A percentile compares a stretch with the other conserved stretches of the same genome.
These are phyloP conservation scores for Dynastes maya DNA, from an alignment of 2,888 invertebrate genomes.

Conservation along the genomic window DNA sequence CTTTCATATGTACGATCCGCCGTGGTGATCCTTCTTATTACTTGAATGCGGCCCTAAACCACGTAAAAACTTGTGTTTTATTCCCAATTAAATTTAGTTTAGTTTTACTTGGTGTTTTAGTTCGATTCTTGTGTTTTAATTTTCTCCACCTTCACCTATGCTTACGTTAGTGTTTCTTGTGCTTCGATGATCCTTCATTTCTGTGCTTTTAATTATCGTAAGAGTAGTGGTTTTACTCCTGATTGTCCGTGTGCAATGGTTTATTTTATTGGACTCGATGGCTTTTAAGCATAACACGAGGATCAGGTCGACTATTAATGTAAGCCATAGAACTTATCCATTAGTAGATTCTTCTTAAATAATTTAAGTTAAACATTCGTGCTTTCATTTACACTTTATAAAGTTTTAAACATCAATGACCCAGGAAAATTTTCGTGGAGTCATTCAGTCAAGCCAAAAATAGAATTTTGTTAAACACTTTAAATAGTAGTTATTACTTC, in stretches of 20 bases:
- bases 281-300: neutral
- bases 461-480: no score
- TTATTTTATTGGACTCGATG: neutral
- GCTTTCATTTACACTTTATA: no score
- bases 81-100: neutral
- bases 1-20: no score
- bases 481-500: no score
- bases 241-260: neutral
- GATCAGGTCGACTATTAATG: constrained; percentile 5
- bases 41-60: neutral
- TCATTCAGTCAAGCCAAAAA: no score
- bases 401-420: no score
- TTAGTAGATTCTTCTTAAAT: neutral
- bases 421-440: no score
- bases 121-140: constrained; percentile 6
- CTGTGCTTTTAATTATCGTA: neutral
- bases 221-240: neutral
- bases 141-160: neutral
- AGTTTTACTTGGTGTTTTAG: neutral
- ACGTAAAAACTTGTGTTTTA: neutral
- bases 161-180: constrained; percentile 5
- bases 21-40: neutral
- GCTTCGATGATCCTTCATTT: constrained; percentile 3
- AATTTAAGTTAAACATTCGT: no score
- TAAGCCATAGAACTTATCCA: neutral